Evolutionary conservation across 1,140 invertebrate species (phyloP).

Genomic region (Procambarus virginalis): DNA sequence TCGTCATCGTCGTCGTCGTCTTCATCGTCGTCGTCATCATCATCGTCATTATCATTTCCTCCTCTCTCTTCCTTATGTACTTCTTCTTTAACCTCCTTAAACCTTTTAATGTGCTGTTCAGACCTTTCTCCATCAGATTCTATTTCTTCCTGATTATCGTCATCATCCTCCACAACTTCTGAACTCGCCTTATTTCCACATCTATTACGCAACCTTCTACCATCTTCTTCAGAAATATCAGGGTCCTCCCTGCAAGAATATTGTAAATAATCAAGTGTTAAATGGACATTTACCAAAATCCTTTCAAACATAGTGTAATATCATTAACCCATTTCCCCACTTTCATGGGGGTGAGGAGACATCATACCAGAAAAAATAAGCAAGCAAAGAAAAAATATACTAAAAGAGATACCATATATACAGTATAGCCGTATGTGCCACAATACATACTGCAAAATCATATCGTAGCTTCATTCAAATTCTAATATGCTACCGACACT

Average conservation of each 20-base stretch:
- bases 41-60: neutral
- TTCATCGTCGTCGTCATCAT: neutral
- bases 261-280: neutral
- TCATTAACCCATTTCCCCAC: no score
- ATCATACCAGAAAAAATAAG: no score
- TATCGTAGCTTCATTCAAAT: no score
- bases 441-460: no score
- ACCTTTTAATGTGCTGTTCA: slow-evolving; percentile 17
- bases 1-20: slow-evolving; percentile 9
- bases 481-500: no score
- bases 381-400: no score
- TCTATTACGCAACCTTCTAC: slow-evolving; percentile 20
- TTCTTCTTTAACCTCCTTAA: slow-evolving; percentile 13
- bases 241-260: slow-evolving; percentile 15
- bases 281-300: neutral
- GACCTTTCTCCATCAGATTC: slow-evolving; percentile 5
- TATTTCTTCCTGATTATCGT: slow-evolving; percentile 14
- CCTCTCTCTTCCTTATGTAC: neutral
- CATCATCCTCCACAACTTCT: slow-evolving; percentile 16
- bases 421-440: no score
- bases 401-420: no score
- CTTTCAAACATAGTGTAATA: no score
- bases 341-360: no score
- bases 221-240: slow-evolving; percentile 23
- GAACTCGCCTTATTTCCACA: neutral